A percentile compares a stretch with the other conserved stretches of the same genome.
phyloP scores from a whole-genome alignment of 2,888 invertebrate genomes.

The Sesia bembeciformis region DNA sequence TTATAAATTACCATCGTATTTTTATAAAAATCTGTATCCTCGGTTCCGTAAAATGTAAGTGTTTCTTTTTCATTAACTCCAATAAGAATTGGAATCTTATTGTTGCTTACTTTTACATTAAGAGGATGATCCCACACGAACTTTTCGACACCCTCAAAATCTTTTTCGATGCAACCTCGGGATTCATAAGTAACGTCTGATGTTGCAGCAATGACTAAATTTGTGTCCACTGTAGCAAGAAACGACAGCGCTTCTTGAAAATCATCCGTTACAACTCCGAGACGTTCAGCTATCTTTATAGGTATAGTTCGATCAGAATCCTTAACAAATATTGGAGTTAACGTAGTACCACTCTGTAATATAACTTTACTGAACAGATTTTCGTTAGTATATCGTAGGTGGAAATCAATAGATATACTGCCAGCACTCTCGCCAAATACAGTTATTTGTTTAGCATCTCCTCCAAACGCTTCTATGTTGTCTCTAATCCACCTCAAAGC shows the following conservation, averaged over 20 bases:
- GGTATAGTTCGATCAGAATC: constrained; percentile 25
- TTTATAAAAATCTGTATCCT: not conserved
- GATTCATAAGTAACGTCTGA: too few relatives aligned
- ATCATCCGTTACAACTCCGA: constrained; percentile 21
- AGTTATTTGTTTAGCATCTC: constrained; percentile 34
- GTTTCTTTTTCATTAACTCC: constrained; percentile 7
- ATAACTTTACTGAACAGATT: constrained; percentile 35
- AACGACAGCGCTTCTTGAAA: constrained; percentile 23
- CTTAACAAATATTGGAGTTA: constrained; percentile 18
- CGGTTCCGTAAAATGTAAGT: not conserved
- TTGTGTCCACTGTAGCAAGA: constrained; percentile 17
- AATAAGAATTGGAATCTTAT: constrained; percentile 9
- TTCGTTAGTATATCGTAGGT: constrained; percentile 21
- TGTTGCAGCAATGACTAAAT: constrained; percentile 21
- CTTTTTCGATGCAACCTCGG: constrained; percentile 32
- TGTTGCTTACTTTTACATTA: not conserved
- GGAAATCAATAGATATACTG: constrained; percentile 24
- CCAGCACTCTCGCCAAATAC: constrained; percentile 45
- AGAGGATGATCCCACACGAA: constrained; percentile 16
- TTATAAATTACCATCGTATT: constrained; percentile 3
- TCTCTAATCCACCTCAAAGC: constrained; percentile 42
- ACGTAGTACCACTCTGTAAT: constrained; percentile 35
- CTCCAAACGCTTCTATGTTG: constrained; percentile 43
- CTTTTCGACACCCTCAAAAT: constrained; percentile 26
- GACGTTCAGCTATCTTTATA: constrained; percentile 24